A percentile compares a stretch with the other conserved stretches of the same genome.
Conservation (phyloP, 2,797 vertebrate species). For the Manis pentadactyla region DNA sequence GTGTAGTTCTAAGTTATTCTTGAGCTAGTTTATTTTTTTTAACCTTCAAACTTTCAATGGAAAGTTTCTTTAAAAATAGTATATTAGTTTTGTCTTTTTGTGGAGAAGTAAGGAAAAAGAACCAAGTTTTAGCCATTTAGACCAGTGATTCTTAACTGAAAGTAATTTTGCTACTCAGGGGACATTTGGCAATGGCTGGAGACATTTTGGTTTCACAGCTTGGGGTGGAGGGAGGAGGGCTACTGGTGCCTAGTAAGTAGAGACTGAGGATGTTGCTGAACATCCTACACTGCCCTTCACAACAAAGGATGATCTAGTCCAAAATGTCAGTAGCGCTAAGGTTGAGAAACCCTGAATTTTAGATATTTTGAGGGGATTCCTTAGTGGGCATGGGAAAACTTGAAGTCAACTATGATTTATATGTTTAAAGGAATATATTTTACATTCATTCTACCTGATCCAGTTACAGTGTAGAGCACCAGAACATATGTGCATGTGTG, state of each 20-base stretch:
- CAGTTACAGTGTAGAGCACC: not conserved
- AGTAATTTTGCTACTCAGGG: not conserved
- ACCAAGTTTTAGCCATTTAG: not conserved
- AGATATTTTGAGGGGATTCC: not conserved
- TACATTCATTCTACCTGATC: not conserved
- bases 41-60: not conserved
- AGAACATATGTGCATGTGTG: not conserved
- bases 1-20: not conserved
- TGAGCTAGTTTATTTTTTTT: not conserved
- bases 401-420: not conserved
- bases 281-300: not conserved
- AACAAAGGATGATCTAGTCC: not conserved
- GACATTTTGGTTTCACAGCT: not conserved
- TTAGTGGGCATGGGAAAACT: not conserved
- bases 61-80: not conserved
- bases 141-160: not conserved
- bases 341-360: not conserved
- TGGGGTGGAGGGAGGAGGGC: rapidly evolving
- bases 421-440: not conserved
- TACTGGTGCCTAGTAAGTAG: not conserved
- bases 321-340: not conserved
- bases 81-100: not conserved
- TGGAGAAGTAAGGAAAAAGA: not conserved
- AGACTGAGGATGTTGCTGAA: not conserved
- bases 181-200: not conserved